phyloP scores from a whole-genome alignment of 2,888 invertebrate species.

The Machimus rusticus region DNA sequence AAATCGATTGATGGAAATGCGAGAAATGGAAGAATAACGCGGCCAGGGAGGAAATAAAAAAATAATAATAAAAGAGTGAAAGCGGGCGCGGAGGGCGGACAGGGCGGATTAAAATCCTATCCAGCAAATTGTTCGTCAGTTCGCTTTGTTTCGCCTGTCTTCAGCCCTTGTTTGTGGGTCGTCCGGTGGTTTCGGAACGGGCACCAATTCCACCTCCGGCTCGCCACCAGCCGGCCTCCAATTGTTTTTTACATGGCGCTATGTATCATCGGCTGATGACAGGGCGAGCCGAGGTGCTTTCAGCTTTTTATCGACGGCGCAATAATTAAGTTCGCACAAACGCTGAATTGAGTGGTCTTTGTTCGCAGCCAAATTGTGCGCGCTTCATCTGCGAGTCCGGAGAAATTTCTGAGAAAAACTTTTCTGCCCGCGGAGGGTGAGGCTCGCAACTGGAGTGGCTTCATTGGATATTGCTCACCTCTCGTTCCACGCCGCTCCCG shows the following conservation, averaged over 20 bases:
- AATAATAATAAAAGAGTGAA: not conserved
- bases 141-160: slow-evolving; percentile 3
- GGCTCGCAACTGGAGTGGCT: not conserved
- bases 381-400: not conserved
- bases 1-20: slow-evolving; percentile 32
- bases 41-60: not conserved
- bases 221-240: not conserved
- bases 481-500: not conserved
- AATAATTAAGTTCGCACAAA: slow-evolving; percentile 20
- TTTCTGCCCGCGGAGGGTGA: not conserved
- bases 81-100: not conserved
- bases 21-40: not conserved
- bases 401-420: not conserved
- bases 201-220: not conserved
- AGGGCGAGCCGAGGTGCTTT: not conserved
- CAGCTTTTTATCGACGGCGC: not conserved
- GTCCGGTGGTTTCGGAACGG: not conserved
- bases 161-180: not conserved
- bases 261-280: not conserved
- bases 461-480: not conserved
- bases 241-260: not conserved
- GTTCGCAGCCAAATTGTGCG: not conserved
- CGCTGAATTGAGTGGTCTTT: not conserved
- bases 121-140: slow-evolving; percentile 36
- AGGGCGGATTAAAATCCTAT: slow-evolving; percentile 28